These are phyloP conservation scores for Macrotus californicus DNA, from an alignment of 2,113 vertebrate genomes.

Conservation along the genomic window DNA sequence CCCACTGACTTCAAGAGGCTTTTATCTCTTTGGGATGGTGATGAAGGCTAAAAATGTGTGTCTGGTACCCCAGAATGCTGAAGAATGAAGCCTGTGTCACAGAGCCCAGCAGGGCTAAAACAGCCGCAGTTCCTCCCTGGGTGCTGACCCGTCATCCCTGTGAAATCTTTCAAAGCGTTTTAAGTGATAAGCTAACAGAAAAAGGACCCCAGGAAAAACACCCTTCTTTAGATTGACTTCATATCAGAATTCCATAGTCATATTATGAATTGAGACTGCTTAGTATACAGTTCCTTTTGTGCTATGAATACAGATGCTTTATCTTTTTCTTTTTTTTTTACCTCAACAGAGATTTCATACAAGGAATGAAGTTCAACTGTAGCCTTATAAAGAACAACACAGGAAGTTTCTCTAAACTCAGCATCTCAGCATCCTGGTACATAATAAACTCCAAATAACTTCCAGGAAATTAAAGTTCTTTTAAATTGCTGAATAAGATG, in stretches of 20 bases:
- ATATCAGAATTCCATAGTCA: constrained; percentile 12
- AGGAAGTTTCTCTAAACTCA: constrained; percentile 3
- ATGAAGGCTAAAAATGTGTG: constrained; percentile 22
- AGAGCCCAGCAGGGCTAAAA: not conserved
- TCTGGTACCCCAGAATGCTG: not conserved
- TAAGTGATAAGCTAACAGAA: constrained; percentile 32
- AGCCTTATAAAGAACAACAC: not conserved
- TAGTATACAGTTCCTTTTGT: constrained; percentile 9
- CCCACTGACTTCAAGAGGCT: constrained; percentile 33
- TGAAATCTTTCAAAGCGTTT: constrained; percentile 44
- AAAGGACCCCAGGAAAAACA: not conserved
- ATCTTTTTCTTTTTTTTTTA: not conserved
- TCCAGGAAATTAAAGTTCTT: constrained; percentile 35
- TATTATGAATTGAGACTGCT: not conserved
- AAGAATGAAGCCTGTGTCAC: constrained; percentile 14
- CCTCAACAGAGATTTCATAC: not conserved
- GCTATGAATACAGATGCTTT: not conserved
- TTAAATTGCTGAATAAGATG: constrained; percentile 12
- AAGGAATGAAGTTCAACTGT: not conserved
- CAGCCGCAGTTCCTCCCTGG: not conserved
- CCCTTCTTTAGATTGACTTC: not conserved
- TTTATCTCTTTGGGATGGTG: constrained; percentile 38
- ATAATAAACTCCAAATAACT: not conserved
- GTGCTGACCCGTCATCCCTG: not conserved
- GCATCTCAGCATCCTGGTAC: not conserved